Conservation (phyloP, 2,113 vertebrate species). For the Mustela nigripes region DNA sequence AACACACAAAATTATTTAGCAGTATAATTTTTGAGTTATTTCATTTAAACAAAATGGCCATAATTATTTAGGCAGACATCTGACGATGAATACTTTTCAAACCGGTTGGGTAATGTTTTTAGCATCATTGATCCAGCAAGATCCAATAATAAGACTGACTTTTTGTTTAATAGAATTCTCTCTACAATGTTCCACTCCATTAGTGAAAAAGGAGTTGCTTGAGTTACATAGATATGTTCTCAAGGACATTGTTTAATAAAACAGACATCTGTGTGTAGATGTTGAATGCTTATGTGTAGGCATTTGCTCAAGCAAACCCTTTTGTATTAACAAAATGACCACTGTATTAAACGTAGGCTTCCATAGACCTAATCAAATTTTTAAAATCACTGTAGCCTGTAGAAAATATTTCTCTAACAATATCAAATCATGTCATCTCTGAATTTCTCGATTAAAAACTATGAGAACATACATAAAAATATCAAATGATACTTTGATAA, state of each 20-base stretch:
- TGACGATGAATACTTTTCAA: slow-evolving; percentile 75
- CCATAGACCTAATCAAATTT: background rate
- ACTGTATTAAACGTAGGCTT: slow-evolving; percentile 26
- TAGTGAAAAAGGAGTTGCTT: slow-evolving; percentile 77
- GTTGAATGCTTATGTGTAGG: slow-evolving; percentile 56
- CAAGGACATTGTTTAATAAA: slow-evolving; percentile 83
- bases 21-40: slow-evolving; percentile 63
- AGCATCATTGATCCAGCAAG: slow-evolving; percentile 86
- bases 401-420: background rate
- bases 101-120: slow-evolving; percentile 82
- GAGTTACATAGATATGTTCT: slow-evolving; percentile 83
- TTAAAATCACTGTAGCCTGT: background rate
- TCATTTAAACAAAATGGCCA: slow-evolving; percentile 72
- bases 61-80: slow-evolving; percentile 75
- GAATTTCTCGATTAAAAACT: background rate
- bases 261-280: slow-evolving; percentile 47
- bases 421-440: background rate
- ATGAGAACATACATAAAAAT: background rate
- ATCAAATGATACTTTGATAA: background rate
- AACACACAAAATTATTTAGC: background rate
- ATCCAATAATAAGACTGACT: slow-evolving; percentile 84
- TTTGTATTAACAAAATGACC: slow-evolving; percentile 51
- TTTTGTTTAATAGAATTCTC: slow-evolving; percentile 87
- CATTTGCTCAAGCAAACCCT: slow-evolving; percentile 58
- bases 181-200: slow-evolving; percentile 82